Evolutionary conservation across 2,888 invertebrate species (phyloP).

Genomic region (Melikaiella ostensackeni): DNA sequence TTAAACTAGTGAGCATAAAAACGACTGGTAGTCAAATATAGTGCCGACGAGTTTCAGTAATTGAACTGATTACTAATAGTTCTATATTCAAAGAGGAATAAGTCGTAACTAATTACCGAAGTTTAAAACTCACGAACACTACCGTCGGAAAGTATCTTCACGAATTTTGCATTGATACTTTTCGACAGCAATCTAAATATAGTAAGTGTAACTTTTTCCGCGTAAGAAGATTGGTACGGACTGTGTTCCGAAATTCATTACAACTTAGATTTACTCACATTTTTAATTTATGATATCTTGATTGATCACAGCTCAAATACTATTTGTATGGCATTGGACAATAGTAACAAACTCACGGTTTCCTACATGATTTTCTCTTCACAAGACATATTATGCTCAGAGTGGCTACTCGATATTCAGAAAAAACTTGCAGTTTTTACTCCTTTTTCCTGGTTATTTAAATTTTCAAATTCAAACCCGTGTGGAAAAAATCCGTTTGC

Average conservation of each 20-base stretch:
- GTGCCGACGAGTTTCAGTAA: neutral
- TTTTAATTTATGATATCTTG: neutral
- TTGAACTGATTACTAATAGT: neutral
- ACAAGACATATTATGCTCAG: no score
- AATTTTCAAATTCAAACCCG: no score
- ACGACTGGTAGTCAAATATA: neutral
- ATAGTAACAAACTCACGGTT: neutral
- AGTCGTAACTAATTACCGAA: neutral
- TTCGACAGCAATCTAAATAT: conserved; percentile 1
- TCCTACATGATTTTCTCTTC: neutral
- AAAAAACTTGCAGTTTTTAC: no score
- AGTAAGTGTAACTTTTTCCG: neutral
- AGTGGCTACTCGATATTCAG: no score
- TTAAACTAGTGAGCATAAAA: neutral
- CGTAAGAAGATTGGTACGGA: neutral
- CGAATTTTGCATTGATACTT: neutral
- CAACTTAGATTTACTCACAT: neutral
- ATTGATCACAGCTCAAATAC: conserved; percentile 8
- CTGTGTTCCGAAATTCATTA: conserved; percentile 8
- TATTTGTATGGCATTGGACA: neutral
- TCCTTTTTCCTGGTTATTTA: no score
- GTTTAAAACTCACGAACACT: neutral
- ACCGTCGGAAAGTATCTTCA: neutral
- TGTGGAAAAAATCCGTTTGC: no score
- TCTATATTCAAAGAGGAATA: neutral